Base-by-base conservation (phyloP, 2,113 vertebrate species). In the Vulpes lagopus region DNA sequence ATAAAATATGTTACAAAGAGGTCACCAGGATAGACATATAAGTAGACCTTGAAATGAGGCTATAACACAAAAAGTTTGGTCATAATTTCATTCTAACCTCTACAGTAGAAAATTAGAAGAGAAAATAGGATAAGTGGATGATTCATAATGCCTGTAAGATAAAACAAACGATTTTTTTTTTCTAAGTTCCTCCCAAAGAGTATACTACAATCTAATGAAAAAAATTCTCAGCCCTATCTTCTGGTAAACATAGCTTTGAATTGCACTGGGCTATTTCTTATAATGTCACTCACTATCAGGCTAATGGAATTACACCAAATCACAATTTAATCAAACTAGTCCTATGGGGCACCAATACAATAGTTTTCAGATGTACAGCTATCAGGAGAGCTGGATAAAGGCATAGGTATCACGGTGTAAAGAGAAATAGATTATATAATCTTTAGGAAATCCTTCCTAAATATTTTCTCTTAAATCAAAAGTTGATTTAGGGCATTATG, bases 321-420 rank as follows among this genome's bases (percentile, higher is more conserved):
- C 20, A 83, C 11, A 49, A 25, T 91, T 97, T 94, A 97, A 91
- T 86, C 71, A 83, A 71, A 83, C 10, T 78, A 59, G 27, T 85
- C 59, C 23, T 59, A 7, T n/a, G 55, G 51, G 23, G 17, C 71
- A 71, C 3, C 14, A 84, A 23, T 73, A 74, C 3, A 55, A 91
- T 35, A 35, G 38, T 43, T 17, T 79, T 86, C 15, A 55, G 38
- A 19, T 95, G 30, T 78, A 73, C 15, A 69, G 1, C 30, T 73
- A 27, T 62, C 20, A 74, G 38, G 59, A 85, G 59, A 81, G 6
- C 14, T 79, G 30, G 93, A 80, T 80, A 95, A 74, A 93, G 5
- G 1, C 3, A n/a, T 23, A 27, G 1, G 4, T 59, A 35, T 67
- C 27, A 55, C 38, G 38, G 2, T 69, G 67, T 14, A 60, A 89